Conservation (phyloP, 2,797 vertebrate genomes). For the Mormyrus proboscirostris region DNA sequence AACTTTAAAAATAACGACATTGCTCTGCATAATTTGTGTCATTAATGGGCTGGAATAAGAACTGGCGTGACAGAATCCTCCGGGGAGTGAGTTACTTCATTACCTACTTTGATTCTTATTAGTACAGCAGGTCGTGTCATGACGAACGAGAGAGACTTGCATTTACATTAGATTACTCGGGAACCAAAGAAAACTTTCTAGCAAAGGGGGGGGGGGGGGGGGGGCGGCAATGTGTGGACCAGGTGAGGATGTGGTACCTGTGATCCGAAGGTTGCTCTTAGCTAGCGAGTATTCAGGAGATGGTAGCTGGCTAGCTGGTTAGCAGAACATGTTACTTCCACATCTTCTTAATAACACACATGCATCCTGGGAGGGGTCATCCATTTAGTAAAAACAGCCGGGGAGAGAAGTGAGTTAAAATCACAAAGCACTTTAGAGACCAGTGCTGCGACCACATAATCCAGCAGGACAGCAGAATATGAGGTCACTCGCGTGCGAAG, state of each 20-base stretch:
- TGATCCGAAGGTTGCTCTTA: background rate
- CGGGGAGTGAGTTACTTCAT: background rate
- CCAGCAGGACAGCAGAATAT: background rate
- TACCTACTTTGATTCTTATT: background rate
- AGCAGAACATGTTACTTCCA: background rate
- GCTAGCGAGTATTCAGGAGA: background rate
- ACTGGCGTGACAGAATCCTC: background rate
- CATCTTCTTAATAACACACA: background rate
- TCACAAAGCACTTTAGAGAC: background rate
- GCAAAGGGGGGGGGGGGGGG: background rate
- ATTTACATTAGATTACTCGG: background rate
- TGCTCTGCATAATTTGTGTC: background rate
- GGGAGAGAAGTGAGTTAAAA: background rate
- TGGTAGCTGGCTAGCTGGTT: background rate
- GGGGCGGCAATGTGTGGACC: background rate
- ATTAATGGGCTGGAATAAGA: constrained; percentile 11
- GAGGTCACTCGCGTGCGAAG: background rate
- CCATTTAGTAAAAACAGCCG: background rate
- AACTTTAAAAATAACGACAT: constrained; percentile 4
- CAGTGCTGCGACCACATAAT: background rate
- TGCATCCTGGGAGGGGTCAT: background rate
- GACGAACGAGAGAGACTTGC: background rate
- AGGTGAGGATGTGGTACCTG: background rate
- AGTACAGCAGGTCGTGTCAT: background rate
- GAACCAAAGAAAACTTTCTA: background rate